phyloP scores from a whole-genome alignment of 23 tunicate species.

The Corella eumyota region DNA sequence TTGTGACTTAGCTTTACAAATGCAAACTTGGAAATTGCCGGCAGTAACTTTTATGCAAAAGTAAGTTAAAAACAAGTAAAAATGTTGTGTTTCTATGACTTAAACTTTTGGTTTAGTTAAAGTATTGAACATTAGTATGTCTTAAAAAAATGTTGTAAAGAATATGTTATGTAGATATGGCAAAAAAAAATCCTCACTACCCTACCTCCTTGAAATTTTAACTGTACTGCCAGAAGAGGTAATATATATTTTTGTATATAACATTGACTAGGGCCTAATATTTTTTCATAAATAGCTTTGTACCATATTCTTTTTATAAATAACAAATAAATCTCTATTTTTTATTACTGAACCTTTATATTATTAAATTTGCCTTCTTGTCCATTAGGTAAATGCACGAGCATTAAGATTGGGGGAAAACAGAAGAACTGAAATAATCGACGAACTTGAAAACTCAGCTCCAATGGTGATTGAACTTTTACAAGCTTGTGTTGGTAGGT shows the following conservation, averaged over 20 bases:
- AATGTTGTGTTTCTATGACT: neutral
- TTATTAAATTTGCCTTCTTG: neutral
- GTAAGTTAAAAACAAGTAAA: slow-evolving; percentile 25
- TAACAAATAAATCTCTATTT: neutral
- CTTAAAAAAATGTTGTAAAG: neutral
- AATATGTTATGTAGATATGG: slow-evolving; percentile 67
- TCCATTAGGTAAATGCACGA: slow-evolving; percentile 54
- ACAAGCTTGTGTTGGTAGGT: slow-evolving; percentile 57
- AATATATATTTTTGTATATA: neutral
- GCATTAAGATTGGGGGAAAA: slow-evolving; percentile 68
- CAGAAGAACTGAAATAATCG: slow-evolving; percentile 77
- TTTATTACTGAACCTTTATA: neutral
- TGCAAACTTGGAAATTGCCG: slow-evolving; percentile 83
- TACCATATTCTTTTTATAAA: neutral
- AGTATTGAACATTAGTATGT: too few relatives aligned
- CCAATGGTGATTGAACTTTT: slow-evolving; percentile 89
- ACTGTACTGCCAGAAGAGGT: slow-evolving; percentile 97
- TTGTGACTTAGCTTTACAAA: slow-evolving; percentile 83
- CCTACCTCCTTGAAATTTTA: slow-evolving; percentile 62
- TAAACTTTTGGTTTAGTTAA: too few relatives aligned
- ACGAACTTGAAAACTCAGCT: slow-evolving; percentile 87
- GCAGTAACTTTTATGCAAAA: slow-evolving; percentile 88
- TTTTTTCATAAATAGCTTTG: neutral
- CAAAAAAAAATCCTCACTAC: slow-evolving; percentile 49
- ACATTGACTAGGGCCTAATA: neutral